Evolutionary conservation across 2,888 invertebrate species (phyloP).

Genomic region (Busseola fusca): DNA sequence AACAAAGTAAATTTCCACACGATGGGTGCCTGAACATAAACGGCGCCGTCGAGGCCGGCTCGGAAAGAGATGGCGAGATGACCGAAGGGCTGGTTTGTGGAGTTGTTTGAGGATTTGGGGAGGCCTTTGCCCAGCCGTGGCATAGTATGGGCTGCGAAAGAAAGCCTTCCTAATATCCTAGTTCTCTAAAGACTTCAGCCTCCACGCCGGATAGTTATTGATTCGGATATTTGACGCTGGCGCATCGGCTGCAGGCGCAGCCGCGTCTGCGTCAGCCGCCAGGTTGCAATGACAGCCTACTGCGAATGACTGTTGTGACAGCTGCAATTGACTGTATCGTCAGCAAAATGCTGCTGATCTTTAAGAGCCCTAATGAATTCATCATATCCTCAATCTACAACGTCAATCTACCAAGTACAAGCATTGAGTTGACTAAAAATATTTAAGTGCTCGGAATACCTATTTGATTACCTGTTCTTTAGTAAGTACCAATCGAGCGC

Average conservation of each 20-base stretch:
- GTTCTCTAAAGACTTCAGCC: not conserved
- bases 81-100: not conserved
- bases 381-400: not conserved
- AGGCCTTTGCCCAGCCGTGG: not conserved
- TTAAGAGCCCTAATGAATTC: too few relatives aligned
- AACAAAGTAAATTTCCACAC: not conserved
- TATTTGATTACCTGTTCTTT: conserved; percentile 70
- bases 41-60: not conserved
- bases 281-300: not conserved
- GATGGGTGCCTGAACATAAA: not conserved
- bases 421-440: too few relatives aligned
- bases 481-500: conserved; percentile 74
- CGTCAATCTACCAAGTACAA: not conserved
- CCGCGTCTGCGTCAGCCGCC: not conserved
- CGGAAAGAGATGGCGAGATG: not conserved
- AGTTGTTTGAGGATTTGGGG: too few relatives aligned
- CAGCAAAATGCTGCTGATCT: not conserved
- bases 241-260: not conserved
- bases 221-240: not conserved
- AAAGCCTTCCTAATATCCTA: not conserved
- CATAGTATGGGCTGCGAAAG: not conserved
- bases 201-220: not conserved
- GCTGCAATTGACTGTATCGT: not conserved
- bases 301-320: not conserved
- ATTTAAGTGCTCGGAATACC: too few relatives aligned